Percentiles rank a stretch among this genome's conserved stretches.
Conservation (phyloP, 1,140 invertebrate genomes). For the Ganaspis sp. region DNA sequence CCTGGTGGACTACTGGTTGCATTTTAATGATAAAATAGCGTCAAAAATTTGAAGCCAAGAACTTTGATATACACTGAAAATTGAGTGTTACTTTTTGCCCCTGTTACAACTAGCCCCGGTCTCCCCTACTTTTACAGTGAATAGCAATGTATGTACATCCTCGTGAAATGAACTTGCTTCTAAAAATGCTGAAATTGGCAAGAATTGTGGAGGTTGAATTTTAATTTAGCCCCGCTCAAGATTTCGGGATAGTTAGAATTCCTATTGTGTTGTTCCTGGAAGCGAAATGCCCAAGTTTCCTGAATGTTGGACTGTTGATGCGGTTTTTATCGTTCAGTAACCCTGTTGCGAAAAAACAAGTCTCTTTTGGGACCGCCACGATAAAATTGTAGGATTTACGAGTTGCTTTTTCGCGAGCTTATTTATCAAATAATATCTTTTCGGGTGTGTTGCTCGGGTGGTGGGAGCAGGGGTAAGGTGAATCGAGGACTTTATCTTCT, state of each 20-base stretch:
- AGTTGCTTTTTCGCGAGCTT: slow-evolving; percentile 20
- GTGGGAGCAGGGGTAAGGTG: background rate
- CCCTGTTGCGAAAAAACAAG: background rate
- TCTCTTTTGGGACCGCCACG: background rate
- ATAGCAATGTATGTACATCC: too few species aligned
- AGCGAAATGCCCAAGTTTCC: background rate
- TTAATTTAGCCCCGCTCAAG: too few species aligned
- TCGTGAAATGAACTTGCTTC: too few species aligned
- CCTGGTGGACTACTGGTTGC: too few species aligned
- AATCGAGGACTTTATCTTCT: slow-evolving; percentile 18
- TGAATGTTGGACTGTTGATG: slow-evolving; percentile 13
- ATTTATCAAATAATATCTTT: slow-evolving; percentile 27
- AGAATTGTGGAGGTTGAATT: background rate
- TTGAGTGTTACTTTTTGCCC: too few species aligned
- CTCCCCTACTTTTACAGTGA: too few species aligned
- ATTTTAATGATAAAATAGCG: too few species aligned
- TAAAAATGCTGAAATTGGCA: too few species aligned
- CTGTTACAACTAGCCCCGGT: too few species aligned
- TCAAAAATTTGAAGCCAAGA: too few species aligned
- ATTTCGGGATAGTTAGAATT: background rate
- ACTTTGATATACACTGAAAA: too few species aligned
- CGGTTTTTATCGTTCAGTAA: slow-evolving; percentile 25
- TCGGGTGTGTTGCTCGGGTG: background rate
- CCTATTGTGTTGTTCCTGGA: background rate
- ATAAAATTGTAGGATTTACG: slow-evolving; percentile 26